Percentiles rank a stretch among this genome's conserved stretches.
These are phyloP conservation scores for Pseudonaja textilis DNA, from an alignment of 2,113 vertebrate species.

Conservation along the genomic window DNA sequence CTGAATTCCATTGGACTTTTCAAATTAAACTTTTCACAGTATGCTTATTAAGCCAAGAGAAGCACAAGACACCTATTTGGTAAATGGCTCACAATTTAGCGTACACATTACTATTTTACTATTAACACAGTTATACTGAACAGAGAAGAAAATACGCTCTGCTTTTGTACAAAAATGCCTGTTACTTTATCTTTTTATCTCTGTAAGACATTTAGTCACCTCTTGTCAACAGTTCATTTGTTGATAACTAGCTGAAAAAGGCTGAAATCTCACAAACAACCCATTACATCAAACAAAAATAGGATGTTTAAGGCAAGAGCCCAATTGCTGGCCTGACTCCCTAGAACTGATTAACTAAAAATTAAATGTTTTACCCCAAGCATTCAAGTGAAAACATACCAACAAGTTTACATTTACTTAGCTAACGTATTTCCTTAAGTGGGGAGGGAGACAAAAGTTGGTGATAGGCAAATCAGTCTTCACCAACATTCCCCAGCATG, in stretches of 20 bases:
- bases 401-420: neutral
- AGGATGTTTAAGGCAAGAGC: neutral
- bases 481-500: neutral
- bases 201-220: neutral
- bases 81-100: neutral
- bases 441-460: neutral
- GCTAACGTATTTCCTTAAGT: neutral
- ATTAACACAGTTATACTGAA: neutral
- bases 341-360: neutral
- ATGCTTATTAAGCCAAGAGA: neutral
- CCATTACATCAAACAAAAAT: neutral
- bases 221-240: neutral
- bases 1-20: neutral
- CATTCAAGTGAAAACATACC: neutral
- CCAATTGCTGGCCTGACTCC: neutral
- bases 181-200: neutral
- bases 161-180: neutral
- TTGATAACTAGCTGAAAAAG: neutral
- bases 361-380: neutral
- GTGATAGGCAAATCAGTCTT: neutral
- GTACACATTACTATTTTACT: conserved; percentile 45
- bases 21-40: neutral
- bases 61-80: neutral
- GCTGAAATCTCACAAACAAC: neutral
- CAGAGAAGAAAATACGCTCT: neutral